These are phyloP conservation scores for Pseudococcus jackbeardsleyi DNA, from an alignment of 2,888 invertebrate species.

Conservation along the genomic window DNA sequence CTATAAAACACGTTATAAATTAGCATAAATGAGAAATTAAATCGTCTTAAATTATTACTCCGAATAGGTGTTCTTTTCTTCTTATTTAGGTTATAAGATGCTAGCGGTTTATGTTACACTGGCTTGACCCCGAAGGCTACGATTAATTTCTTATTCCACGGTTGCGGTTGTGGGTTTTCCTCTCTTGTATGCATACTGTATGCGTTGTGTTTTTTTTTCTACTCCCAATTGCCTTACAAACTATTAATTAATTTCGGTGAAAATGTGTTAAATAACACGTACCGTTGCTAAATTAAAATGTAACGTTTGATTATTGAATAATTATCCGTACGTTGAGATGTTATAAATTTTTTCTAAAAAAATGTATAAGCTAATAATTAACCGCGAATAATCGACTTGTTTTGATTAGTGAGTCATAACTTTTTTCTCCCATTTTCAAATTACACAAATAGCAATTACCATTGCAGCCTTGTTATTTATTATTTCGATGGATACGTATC, in stretches of 20 bases:
- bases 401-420: background rate
- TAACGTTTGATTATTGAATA: slow-evolving; percentile 53
- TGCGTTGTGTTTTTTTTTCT: background rate
- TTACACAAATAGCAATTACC: background rate
- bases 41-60: slow-evolving; percentile 52
- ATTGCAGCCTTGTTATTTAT: slow-evolving; percentile 11
- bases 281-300: slow-evolving; percentile 44
- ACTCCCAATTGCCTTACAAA: background rate
- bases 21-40: slow-evolving; percentile 56
- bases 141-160: slow-evolving; percentile 40
- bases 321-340: background rate
- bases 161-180: slow-evolving; percentile 33
- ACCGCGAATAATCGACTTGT: slow-evolving; percentile 8
- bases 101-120: slow-evolving; percentile 41
- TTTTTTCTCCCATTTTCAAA: background rate
- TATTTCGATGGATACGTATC: background rate
- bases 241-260: slow-evolving; percentile 51
- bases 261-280: slow-evolving; percentile 56
- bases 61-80: slow-evolving; percentile 53
- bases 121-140: slow-evolving; percentile 50
- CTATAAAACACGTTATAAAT: slow-evolving; percentile 51
- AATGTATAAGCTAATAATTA: background rate
- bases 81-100: slow-evolving; percentile 49
- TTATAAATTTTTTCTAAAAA: slow-evolving; percentile 24
- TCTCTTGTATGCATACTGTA: background rate